Conservation (phyloP, 2,113 vertebrate species). For the Candoia aspera region DNA sequence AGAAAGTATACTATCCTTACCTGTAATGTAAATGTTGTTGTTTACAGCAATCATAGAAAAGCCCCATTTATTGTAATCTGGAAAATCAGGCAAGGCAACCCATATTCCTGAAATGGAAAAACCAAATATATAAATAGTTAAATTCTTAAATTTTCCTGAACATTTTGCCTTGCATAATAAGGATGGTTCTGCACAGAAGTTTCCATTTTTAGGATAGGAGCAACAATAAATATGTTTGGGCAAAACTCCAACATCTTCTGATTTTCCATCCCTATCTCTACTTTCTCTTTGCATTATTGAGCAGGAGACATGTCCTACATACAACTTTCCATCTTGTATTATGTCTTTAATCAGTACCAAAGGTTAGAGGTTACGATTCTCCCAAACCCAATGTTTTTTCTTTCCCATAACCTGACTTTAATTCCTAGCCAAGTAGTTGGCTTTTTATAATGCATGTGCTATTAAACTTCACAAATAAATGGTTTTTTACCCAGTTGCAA, state of each 20-base stretch:
- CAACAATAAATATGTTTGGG: not conserved
- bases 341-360: not conserved
- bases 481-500: not conserved
- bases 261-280: not conserved
- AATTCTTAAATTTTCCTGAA: not conserved
- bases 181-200: not conserved
- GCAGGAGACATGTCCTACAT: not conserved
- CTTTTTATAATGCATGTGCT: not conserved
- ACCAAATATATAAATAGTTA: not conserved
- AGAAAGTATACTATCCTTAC: conserved; percentile 67
- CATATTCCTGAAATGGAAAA: conserved; percentile 78
- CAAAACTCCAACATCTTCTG: not conserved
- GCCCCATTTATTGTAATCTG: conserved; percentile 96
- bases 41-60: conserved; percentile 90
- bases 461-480: not conserved
- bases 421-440: not conserved
- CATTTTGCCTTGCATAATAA: not conserved
- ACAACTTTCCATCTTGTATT: not conserved
- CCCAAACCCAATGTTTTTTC: not conserved
- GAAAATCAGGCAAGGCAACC: conserved; percentile 91
- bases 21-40: conserved; percentile 92
- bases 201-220: not conserved
- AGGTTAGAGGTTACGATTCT: not conserved
- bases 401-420: not conserved
- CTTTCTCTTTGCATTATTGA: not conserved